phyloP scores from a whole-genome alignment of 2,888 invertebrate species.

The Cotesia congregata region DNA sequence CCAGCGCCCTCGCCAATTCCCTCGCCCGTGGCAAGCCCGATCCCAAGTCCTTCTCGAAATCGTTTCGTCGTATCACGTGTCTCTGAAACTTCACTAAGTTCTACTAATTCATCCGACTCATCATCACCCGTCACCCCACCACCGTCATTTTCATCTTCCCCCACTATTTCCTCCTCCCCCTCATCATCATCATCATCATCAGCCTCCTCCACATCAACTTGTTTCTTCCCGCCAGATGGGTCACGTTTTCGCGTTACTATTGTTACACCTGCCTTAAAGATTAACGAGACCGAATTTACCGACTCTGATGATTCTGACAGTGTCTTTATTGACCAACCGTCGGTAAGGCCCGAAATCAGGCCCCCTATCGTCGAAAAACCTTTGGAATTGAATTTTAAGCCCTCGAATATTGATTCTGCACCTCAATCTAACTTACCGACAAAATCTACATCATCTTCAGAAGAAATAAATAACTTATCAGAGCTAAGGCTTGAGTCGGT shows the following conservation, averaged over 20 bases:
- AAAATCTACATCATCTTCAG: too few species aligned
- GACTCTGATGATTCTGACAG: constrained; percentile 54
- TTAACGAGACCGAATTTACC: constrained; percentile 51
- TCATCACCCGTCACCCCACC: constrained; percentile 68
- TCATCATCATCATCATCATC: constrained; percentile 67
- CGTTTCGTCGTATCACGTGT: constrained; percentile 71
- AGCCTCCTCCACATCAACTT: constrained; percentile 54
- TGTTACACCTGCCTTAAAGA: constrained; percentile 52
- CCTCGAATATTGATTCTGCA: too few species aligned
- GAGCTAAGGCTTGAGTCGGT: not conserved
- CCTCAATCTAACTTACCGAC: too few species aligned
- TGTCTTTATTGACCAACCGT: constrained; percentile 47
- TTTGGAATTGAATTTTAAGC: too few species aligned
- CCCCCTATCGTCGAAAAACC: not conserved
- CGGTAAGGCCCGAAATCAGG: constrained; percentile 17
- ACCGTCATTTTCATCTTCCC: constrained; percentile 66
- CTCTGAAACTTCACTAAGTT: constrained; percentile 68
- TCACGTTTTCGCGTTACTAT: constrained; percentile 67
- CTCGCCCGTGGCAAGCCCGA: constrained; percentile 79
- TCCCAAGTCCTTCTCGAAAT: constrained; percentile 73
- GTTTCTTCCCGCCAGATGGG: constrained; percentile 69
- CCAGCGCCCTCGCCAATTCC: constrained; percentile 78
- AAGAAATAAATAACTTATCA: not conserved
- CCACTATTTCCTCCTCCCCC: constrained; percentile 47
- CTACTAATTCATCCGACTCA: constrained; percentile 65